Evolutionary conservation across 1,140 invertebrate genomes (phyloP).

Genomic region (Caenorhabditis brenneri): DNA sequence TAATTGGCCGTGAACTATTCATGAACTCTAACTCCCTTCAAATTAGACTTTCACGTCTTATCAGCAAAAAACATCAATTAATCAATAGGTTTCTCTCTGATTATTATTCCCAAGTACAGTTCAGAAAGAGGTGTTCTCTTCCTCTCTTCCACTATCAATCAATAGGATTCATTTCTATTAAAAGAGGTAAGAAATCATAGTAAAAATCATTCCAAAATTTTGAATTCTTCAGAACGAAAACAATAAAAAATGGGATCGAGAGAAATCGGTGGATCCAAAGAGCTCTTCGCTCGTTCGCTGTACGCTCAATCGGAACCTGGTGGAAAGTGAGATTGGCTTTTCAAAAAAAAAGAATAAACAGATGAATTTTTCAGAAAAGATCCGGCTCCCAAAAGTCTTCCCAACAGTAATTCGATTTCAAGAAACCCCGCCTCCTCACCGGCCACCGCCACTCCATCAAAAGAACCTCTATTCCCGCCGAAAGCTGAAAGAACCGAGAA

Average conservation of each 20-base stretch:
- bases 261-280: neutral
- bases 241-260: neutral
- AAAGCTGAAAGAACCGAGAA: neutral
- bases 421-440: neutral
- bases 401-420: neutral
- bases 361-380: neutral
- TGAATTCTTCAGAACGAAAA: neutral
- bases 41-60: neutral
- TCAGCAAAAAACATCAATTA: neutral
- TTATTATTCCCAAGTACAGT: too few relatives aligned
- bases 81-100: too few relatives aligned
- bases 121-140: neutral
- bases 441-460: too few relatives aligned
- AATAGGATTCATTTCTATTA: conserved; percentile 15
- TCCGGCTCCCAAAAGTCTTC: neutral
- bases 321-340: neutral
- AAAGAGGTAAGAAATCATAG: neutral
- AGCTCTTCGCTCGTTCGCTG: neutral
- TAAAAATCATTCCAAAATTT: neutral
- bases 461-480: too few relatives aligned
- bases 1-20: too few relatives aligned
- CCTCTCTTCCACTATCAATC: too few relatives aligned
- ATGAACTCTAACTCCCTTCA: neutral
- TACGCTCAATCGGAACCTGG: neutral
- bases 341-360: neutral